phyloP scores from a whole-genome alignment of 1,140 invertebrate genomes.

The Brachionus paranguensis region DNA sequence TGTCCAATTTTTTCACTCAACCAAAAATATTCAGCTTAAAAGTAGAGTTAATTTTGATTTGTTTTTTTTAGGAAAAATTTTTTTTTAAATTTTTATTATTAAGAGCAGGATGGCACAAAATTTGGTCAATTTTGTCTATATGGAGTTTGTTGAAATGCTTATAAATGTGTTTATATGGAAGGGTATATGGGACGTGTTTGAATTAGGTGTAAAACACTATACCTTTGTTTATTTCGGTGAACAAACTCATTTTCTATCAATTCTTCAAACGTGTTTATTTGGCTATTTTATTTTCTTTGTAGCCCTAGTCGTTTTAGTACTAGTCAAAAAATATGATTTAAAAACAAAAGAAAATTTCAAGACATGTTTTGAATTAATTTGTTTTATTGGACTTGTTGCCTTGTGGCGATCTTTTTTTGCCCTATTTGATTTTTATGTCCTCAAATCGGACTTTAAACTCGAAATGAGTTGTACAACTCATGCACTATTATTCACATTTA shows the following conservation, averaged over 20 bases:
- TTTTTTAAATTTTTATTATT: too few species aligned
- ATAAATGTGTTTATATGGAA: slow-evolving; percentile 16
- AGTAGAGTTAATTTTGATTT: not conserved
- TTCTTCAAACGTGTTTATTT: not conserved
- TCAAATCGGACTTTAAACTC: not conserved
- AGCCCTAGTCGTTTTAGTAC: not conserved
- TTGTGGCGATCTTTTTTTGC: not conserved
- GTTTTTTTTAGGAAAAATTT: too few species aligned
- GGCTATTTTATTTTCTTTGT: not conserved
- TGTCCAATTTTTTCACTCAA: not conserved
- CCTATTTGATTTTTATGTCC: not conserved
- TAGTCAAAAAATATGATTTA: not conserved
- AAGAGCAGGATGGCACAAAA: not conserved
- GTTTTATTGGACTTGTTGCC: not conserved
- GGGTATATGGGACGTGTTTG: not conserved
- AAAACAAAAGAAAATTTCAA: not conserved
- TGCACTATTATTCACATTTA: not conserved
- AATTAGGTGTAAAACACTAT: not conserved
- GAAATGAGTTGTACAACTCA: not conserved
- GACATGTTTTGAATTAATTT: not conserved
- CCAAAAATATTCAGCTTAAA: not conserved
- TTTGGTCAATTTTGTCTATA: not conserved
- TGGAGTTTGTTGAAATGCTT: slow-evolving; percentile 13
- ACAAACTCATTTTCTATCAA: not conserved
- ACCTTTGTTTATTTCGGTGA: not conserved